Evolutionary conservation across 2,797 vertebrate genomes (phyloP).

Genomic region (Amniataba percoides): DNA sequence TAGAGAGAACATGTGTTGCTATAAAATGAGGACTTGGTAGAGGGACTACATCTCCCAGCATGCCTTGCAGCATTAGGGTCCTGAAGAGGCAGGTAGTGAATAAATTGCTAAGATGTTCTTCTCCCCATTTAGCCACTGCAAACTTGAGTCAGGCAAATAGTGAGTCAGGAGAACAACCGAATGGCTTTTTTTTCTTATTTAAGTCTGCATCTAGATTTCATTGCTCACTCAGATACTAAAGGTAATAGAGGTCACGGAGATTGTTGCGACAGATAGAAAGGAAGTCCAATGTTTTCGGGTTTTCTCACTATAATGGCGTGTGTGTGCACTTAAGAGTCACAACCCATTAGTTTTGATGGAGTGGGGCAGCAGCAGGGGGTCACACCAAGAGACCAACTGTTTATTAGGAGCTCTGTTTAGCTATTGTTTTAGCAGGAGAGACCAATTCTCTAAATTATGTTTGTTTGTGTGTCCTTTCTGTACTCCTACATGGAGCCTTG

Average conservation of each 20-base stretch:
- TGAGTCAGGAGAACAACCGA: background rate
- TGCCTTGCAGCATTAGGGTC: accelerated
- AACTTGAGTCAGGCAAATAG: conserved; percentile 1
- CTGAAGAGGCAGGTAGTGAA: background rate
- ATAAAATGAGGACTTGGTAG: background rate
- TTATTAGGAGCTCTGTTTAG: conserved; percentile 46
- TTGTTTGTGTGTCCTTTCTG: background rate
- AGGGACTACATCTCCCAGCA: background rate
- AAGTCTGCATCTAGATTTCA: background rate
- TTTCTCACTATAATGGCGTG: conserved; percentile 24
- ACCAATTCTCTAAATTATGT: background rate
- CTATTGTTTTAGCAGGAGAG: conserved; percentile 37
- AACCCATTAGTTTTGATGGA: conserved; percentile 72
- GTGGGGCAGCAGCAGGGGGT: conserved; percentile 54
- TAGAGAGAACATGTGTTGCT: background rate
- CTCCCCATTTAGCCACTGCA: background rate
- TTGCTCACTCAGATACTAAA: conserved; percentile 26
- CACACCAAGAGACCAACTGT: conserved; percentile 47
- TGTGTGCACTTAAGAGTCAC: conserved; percentile 54
- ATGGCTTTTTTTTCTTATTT: conserved; percentile 15
- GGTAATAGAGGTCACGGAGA: conserved; percentile 53
- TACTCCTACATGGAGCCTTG: background rate
- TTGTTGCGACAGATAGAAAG: conserved; percentile 42
- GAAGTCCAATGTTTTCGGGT: conserved; percentile 27
- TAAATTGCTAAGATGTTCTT: background rate